A percentile compares a stretch with the other conserved stretches of the same genome.
Conservation (phyloP, 2,113 vertebrate species). For the Leptobrachium ailaonicum region DNA sequence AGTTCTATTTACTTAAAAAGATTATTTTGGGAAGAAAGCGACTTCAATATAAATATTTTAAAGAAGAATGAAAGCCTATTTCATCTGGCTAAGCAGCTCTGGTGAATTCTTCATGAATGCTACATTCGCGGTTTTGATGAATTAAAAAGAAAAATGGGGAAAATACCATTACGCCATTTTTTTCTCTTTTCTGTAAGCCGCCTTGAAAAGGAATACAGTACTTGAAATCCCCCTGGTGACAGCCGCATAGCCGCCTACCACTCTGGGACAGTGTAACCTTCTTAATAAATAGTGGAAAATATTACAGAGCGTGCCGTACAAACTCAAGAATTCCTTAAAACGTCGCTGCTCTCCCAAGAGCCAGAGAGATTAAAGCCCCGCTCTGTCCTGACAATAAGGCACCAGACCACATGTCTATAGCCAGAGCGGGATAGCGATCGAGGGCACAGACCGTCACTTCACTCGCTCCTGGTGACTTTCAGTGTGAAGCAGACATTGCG, state of each 20-base stretch:
- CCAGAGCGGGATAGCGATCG: slow-evolving; percentile 17
- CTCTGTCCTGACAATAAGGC: slow-evolving; percentile 24
- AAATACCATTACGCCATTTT: not conserved
- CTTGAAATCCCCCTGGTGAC: not conserved
- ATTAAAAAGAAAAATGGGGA: not conserved
- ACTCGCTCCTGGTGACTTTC: slow-evolving; percentile 7
- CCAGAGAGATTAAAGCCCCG: slow-evolving; percentile 33
- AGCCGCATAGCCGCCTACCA: not conserved
- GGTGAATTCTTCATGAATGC: not conserved
- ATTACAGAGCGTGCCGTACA: slow-evolving; percentile 29
- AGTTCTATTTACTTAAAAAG: no score
- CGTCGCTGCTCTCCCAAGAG: slow-evolving; percentile 14
- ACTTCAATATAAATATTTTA: no score
- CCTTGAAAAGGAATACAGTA: not conserved
- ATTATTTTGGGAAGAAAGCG: no score
- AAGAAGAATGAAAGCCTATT: no score
- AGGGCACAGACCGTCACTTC: slow-evolving; percentile 50
- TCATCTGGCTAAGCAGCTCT: not conserved
- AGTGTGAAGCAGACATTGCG: slow-evolving; percentile 4
- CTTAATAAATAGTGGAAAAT: slow-evolving; percentile 32
- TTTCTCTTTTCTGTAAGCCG: not conserved
- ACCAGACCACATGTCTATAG: slow-evolving; percentile 46
- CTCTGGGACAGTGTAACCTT: slow-evolving; percentile 2
- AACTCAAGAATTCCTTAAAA: slow-evolving; percentile 28
- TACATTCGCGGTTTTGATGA: not conserved